phyloP scores from a whole-genome alignment of 2,797 vertebrate species.

The Geotrypetes seraphini region DNA sequence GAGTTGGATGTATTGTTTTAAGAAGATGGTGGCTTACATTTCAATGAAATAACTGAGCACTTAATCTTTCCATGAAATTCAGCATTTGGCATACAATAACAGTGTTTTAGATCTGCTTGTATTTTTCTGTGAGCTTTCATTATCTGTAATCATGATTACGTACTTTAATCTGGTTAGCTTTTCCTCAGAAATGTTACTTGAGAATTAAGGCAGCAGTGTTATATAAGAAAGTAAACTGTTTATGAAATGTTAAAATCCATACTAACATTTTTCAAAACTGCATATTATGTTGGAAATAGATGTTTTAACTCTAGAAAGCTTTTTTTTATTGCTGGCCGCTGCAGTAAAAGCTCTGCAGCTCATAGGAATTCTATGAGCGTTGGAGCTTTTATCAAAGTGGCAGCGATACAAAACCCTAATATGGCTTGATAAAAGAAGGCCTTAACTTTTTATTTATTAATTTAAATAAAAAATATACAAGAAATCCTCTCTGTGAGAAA shows the following conservation, averaged over 20 bases:
- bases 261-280: conserved; percentile 8
- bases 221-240: conserved; percentile 8
- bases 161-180: conserved; percentile 21
- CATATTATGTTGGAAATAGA: not conserved
- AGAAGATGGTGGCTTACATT: conserved; percentile 11
- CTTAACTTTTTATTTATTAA: too few relatives aligned
- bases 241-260: conserved; percentile 11
- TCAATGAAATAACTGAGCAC: conserved; percentile 15
- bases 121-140: conserved; percentile 26
- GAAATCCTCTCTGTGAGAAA: too few relatives aligned
- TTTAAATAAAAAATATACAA: too few relatives aligned
- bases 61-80: conserved; percentile 12
- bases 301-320: too few relatives aligned
- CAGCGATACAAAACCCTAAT: too few relatives aligned
- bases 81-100: conserved; percentile 19
- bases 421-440: too few relatives aligned
- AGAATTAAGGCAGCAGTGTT: conserved; percentile 23
- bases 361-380: too few relatives aligned
- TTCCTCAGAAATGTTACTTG: conserved; percentile 11
- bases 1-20: not conserved
- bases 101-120: conserved; percentile 16
- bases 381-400: too few relatives aligned
- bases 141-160: not conserved
- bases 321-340: too few relatives aligned
- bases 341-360: too few relatives aligned